Conservation (phyloP, 2,113 vertebrate species). For the Elaphurus davidianus region DNA sequence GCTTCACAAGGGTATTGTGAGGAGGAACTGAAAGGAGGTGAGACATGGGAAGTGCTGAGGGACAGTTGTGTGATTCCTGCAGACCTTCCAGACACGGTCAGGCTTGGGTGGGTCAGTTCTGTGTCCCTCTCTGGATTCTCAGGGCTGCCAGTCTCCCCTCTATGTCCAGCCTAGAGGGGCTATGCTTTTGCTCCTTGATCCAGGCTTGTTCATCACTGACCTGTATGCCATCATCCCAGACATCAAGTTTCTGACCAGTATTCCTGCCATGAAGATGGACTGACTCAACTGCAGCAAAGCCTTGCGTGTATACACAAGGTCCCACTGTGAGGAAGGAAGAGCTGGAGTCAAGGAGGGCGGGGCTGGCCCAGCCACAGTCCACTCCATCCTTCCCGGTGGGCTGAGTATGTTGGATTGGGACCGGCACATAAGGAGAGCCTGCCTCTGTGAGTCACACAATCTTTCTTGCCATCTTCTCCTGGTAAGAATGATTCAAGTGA, state of each 20-base stretch:
- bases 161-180: background rate
- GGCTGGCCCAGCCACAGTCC: background rate
- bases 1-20: background rate
- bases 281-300: conserved; percentile 83
- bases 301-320: conserved; percentile 82
- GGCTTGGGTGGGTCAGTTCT: background rate
- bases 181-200: background rate
- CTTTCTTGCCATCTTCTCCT: background rate
- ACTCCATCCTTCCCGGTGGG: background rate
- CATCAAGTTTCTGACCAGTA: conserved; percentile 79
- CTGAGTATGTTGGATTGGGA: background rate
- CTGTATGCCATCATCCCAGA: conserved; percentile 81
- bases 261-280: conserved; percentile 86
- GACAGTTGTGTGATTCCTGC: background rate
- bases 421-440: background rate
- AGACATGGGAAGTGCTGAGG: background rate
- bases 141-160: background rate
- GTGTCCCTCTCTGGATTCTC: background rate
- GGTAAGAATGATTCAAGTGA: background rate
- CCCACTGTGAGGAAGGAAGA: conserved; percentile 75
- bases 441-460: background rate
- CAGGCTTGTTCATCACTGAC: conserved; percentile 53
- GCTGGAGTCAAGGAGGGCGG: background rate
- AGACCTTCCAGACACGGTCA: background rate
- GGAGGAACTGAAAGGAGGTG: background rate